Evolutionary conservation across 2,113 vertebrate species (phyloP), one percentile per base, ranked within the genome.

Genomic region (Melanostigma gelatinosum): DNA sequence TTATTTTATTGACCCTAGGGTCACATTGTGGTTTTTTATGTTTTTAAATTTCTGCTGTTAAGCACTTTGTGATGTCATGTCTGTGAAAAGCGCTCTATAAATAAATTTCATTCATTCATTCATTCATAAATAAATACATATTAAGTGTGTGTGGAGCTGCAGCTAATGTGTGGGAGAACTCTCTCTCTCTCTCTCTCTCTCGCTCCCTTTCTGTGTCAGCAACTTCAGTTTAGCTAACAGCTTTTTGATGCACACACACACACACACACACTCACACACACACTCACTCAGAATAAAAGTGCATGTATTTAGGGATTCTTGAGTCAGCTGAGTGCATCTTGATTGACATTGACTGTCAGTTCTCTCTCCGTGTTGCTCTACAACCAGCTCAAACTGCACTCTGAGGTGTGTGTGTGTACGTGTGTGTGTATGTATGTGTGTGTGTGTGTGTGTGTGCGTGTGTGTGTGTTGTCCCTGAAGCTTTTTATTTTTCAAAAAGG

Each of bases 401-500:
- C 36, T 38, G 36, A 38, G 36, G 36, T 8, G 6, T 7, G 36
- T 40, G 38, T 40, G 76, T 57, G 44, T 75, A 58, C 74, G 52
- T 80, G 72, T 80, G 71, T 27, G 36, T 16, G 80, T 73, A 70
- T 42, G 66, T 42, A 4, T 42, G 62, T 64, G 22, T 40, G 61
- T 40, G 61, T 27, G 38, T 24, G n/a, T 12, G 40, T 29, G 58
- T 34, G 48, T 71, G 77, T 66, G 48, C 61, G 48, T 24, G 42
- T 46, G 61, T 38, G 61, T n/a, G 20, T 63, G 58, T 32, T 32
- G 32, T 4, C 8, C 75, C 69, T 46, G 70, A 84, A 77, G 85
- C 83, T 79, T 82, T 88, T 84, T 89, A 82, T 80, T 87, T 88
- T 84, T 91, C 87, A 88, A 44, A 86, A 38, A 73, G 66, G 75